Evolutionary conservation across 2,888 invertebrate genomes (phyloP).

Genomic region (Galeopsomyia nigrocyanea): DNA sequence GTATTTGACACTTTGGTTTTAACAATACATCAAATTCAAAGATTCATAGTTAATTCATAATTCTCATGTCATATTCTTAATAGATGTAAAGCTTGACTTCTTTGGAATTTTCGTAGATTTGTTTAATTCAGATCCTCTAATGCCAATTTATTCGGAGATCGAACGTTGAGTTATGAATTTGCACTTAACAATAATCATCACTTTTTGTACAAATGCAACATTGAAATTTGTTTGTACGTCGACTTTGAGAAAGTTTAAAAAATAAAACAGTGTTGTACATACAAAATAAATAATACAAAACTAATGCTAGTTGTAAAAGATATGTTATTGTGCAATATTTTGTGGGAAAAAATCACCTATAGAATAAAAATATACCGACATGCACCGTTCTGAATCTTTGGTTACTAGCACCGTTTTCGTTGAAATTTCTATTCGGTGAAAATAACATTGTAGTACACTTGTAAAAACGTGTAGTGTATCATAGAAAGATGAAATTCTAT

Average conservation of each 20-base stretch:
- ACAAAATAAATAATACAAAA: neutral
- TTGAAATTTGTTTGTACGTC: constrained; percentile 17
- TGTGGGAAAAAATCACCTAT: constrained; percentile 16
- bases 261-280: constrained; percentile 9
- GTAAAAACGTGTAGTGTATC: too few species aligned
- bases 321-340: constrained; percentile 28
- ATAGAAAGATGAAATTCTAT: neutral
- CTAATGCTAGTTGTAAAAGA: constrained; percentile 2
- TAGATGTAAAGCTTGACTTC: constrained; percentile 25
- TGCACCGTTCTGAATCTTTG: constrained; percentile 40
- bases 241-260: constrained; percentile 14
- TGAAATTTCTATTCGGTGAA: constrained; percentile 26
- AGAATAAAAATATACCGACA: constrained; percentile 17
- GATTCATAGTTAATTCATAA: constrained; percentile 26
- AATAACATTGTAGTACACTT: neutral
- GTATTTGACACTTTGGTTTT: constrained; percentile 45
- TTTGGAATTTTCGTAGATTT: constrained; percentile 28
- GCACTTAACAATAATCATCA: constrained; percentile 4
- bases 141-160: constrained; percentile 34
- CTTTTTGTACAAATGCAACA: constrained; percentile 25
- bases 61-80: constrained; percentile 20
- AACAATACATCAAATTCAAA: constrained; percentile 42
- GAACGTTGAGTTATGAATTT: constrained; percentile 37
- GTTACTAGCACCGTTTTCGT: constrained; percentile 44
- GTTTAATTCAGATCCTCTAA: constrained; percentile 25